Evolutionary conservation across 2,797 vertebrate genomes (phyloP), one percentile per base, ranked within the genome.

Genomic region (Chaetodon trifasciatus): DNA sequence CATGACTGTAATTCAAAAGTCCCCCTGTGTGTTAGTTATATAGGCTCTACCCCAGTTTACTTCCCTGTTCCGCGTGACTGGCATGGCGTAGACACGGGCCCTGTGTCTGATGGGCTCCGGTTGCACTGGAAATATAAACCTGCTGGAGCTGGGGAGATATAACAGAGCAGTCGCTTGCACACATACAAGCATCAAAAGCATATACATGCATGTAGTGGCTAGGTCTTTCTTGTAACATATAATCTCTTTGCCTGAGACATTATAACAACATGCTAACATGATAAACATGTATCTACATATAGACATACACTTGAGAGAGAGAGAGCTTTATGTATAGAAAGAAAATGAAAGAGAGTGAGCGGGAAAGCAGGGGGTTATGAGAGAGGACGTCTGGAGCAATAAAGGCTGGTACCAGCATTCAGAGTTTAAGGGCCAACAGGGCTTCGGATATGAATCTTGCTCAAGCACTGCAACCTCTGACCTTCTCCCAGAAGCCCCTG

Each of bases 391-490:
- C 83, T 86, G 83, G 78, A 56, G 83, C 83, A 88, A 88, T 89
- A 93, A 91, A 91, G 56, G 68, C 83, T 56, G 61, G 81, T 79
- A 90, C 78, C 84, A 86, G 79, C 62, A 7, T 53, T 86, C 72
- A 87, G 81, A 79, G 89, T 92, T 91, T 89, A 89, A 91, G 84
- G 86, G 86, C 87, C 91, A 89, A 89, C 91, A 73, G 78, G 74
- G 85, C 71, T 83, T 91, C 78, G 78, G 88, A 92, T 93, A 94
- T 93, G 93, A 94, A 93, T 94, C 86, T 89, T 40, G 56, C 85
- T 82, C 78, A 78, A 89, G 88, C 89, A 83, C 0, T 42, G 67
- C n/a, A 42, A 93, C 89, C 92, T 82, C 78, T 86, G 92, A 93
- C 91, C 91, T 86, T 44, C 66, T 80, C 78, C 82, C 79, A 90